These are phyloP conservation scores for Cylindroiulus punctatus DNA, from an alignment of 2,888 invertebrate species.

Conservation along the genomic window DNA sequence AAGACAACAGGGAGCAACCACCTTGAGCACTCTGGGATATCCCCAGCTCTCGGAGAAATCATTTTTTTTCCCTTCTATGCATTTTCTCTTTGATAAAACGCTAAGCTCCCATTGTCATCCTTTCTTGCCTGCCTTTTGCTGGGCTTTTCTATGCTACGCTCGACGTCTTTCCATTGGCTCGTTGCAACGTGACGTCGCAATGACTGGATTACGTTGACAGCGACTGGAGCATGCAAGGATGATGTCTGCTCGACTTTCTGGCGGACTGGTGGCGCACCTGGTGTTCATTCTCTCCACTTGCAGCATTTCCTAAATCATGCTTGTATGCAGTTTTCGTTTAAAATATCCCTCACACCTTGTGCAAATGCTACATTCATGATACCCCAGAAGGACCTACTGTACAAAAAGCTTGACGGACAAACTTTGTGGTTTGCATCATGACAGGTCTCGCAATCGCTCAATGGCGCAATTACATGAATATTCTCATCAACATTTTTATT, in stretches of 20 bases:
- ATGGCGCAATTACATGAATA: no score
- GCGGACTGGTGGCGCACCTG: background rate
- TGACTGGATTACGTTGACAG: background rate
- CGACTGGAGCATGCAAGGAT: no score
- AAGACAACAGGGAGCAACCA: slow-evolving; percentile 44
- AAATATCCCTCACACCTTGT: no score
- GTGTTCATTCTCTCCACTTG: no score
- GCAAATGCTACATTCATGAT: no score
- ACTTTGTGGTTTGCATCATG: no score
- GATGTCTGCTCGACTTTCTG: background rate
- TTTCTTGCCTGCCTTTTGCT: background rate
- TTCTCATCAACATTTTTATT: no score
- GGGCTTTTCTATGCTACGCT: background rate
- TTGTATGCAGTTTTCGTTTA: no score
- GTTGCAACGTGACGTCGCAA: background rate
- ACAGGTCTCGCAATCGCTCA: no score
- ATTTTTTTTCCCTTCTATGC: background rate
- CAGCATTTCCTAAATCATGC: no score
- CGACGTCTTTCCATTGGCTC: slow-evolving; percentile 9
- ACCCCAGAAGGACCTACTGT: no score
- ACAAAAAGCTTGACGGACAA: no score
- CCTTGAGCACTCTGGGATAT: slow-evolving; percentile 43
- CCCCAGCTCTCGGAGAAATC: slow-evolving; percentile 3
- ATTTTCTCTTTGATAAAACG: background rate
- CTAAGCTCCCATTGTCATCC: background rate